Percentiles rank a stretch among this genome's conserved stretches.
These are phyloP conservation scores for Pelecanus crispus DNA, from an alignment of 2,113 vertebrate genomes.

Conservation along the genomic window DNA sequence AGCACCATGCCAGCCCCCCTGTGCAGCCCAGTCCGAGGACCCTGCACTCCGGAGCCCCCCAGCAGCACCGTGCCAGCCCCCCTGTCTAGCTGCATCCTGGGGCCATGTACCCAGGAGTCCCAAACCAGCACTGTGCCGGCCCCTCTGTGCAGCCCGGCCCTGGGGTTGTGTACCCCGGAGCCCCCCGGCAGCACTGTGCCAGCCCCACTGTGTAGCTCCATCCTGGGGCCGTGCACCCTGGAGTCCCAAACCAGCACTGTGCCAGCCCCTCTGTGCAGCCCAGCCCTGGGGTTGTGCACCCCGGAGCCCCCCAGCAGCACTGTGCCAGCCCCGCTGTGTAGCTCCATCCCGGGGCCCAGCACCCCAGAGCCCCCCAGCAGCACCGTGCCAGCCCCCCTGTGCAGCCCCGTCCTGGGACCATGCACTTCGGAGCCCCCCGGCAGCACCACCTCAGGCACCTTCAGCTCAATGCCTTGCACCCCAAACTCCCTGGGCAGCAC, in stretches of 20 bases:
- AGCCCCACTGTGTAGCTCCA: not conserved
- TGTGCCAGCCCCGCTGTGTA: accelerated
- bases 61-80: not conserved
- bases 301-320: not conserved
- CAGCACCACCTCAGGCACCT: not conserved
- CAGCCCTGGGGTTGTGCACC: too few species aligned
- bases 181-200: accelerated
- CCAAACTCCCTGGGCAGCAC: not conserved
- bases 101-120: not conserved
- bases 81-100: too few species aligned
- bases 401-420: accelerated
- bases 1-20: not conserved
- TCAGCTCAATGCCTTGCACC: not conserved
- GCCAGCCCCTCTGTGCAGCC: not conserved
- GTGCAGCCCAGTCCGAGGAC: not conserved
- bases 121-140: too few species aligned
- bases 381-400: too few species aligned
- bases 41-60: accelerated
- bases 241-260: not conserved
- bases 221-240: accelerated
- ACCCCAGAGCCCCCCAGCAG: accelerated
- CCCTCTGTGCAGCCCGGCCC: not conserved
- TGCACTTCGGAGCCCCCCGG: too few species aligned
- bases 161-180: not conserved
- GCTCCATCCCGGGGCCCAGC: accelerated